These are phyloP conservation scores for Phymorhynchus buccinoides DNA, from an alignment of 1,140 invertebrate genomes.

Conservation along the genomic window DNA sequence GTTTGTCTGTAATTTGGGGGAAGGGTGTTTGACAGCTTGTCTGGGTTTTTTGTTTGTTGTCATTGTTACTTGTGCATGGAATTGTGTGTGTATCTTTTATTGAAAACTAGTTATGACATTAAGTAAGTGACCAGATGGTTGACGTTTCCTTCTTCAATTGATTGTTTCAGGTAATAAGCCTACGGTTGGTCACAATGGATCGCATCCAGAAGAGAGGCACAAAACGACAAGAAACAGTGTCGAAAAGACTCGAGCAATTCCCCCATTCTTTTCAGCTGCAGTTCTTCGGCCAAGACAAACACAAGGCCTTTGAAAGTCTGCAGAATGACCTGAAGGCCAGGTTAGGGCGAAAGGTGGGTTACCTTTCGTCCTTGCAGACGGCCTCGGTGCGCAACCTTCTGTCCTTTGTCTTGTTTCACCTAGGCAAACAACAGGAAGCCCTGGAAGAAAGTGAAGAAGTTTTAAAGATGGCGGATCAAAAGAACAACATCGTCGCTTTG, in stretches of 20 bases:
- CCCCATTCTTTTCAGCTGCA: constrained; percentile 17
- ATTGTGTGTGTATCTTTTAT: too few relatives aligned
- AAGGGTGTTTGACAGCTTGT: too few relatives aligned
- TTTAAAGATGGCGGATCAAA: constrained; percentile 2
- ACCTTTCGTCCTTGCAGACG: not conserved
- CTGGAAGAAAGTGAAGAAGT: not conserved
- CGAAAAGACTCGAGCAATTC: not conserved
- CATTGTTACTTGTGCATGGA: too few relatives aligned
- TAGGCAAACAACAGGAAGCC: not conserved
- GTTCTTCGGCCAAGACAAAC: not conserved
- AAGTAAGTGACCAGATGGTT: too few relatives aligned
- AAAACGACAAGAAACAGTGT: not conserved
- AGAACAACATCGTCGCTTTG: constrained; percentile 14
- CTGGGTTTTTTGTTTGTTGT: too few relatives aligned
- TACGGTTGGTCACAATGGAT: not conserved
- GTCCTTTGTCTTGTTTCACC: not conserved
- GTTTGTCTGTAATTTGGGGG: too few relatives aligned
- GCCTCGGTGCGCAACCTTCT: not conserved
- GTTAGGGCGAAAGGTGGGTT: not conserved
- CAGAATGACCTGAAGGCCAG: not conserved
- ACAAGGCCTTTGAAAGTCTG: not conserved
- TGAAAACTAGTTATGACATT: not conserved
- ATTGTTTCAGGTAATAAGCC: not conserved
- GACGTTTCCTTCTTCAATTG: too few relatives aligned
- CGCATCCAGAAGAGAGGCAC: not conserved